Evolutionary conservation across 1,140 invertebrate species (phyloP), one percentile per base, ranked within the genome.

Genomic region (Laupala kohalensis): DNA sequence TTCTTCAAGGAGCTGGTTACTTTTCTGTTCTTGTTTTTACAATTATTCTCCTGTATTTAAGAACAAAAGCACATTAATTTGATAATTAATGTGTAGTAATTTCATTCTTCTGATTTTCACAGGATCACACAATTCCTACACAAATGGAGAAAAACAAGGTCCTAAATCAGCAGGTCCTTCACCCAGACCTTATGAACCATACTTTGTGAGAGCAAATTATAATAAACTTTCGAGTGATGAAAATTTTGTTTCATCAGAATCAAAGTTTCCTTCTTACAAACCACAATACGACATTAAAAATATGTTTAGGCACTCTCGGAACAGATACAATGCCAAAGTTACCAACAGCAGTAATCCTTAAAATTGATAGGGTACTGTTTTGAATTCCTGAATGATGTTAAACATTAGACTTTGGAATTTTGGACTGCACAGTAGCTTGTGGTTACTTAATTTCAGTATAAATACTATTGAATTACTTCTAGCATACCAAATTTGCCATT

Each of bases 141-240:
- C n/a, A n/a, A 9, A 53, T 19, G 19, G 37, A 53, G 37, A 53
- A 53, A 53, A 53, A 53, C 9, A 9, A 2, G 37, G 37, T 9
- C 4, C 37, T 2, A 53, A 53, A 53, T 19, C 37, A 53, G 9
- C 37, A 53, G 37, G 9, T 53, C 24, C 67, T 23, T 29, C 26
- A 30, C 24, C 25, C 12, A 25, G 27, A 28, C 2, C 70, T 66
- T 71, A 71, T 66, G n/a, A 28, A 25, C 70, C 70, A 28, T 71
- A 71, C 28, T 71, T 71, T 30, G 64, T 68, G 28, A 68, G 29
- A 5, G n/a, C 67, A n/a, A 68, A 23, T 29, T 29, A 68, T 3
- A 68, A 68, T n/a, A 68, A 68, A 37, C 29, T 68, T 30, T 24
- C 29, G 12, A 37, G 29, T 29, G 29, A 4, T 28, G 67, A 29